A percentile compares a stretch with the other conserved stretches of the same genome.
Conservation (phyloP, 1,140 invertebrate genomes). For the Physella acuta region DNA sequence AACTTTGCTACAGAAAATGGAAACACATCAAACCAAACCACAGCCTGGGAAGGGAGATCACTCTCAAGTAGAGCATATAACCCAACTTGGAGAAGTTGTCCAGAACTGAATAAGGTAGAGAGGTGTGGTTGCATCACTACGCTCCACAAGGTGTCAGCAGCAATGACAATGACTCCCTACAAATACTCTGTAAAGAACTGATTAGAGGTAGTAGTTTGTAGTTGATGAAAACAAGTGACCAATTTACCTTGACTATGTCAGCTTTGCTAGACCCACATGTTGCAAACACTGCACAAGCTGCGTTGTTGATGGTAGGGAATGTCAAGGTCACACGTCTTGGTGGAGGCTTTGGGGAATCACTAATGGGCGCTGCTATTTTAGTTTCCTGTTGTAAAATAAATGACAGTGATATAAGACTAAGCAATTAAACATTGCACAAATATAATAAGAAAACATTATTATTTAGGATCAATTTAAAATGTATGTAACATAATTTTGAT, state of each 20-base stretch:
- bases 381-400: no score
- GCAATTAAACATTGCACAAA: no score
- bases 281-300: slow-evolving; percentile 80
- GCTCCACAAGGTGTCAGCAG: not conserved
- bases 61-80: not conserved
- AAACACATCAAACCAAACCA: no score
- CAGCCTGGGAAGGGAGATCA: not conserved
- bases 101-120: not conserved
- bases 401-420: no score
- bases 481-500: no score
- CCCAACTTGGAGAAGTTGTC: not conserved
- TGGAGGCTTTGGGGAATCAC: slow-evolving; percentile 94
- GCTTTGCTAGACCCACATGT: slow-evolving; percentile 82
- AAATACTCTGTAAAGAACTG: not conserved
- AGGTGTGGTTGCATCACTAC: no score
- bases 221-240: not conserved
- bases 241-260: slow-evolving; percentile 78
- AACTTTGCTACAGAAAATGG: no score
- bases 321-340: slow-evolving; percentile 88
- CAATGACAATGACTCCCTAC: not conserved
- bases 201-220: not conserved
- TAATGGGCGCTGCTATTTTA: slow-evolving; percentile 79
- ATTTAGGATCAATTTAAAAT: no score
- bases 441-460: no score
- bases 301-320: slow-evolving; percentile 87